Evolutionary conservation across 2,888 invertebrate genomes (phyloP).

Genomic region (Napeogenes inachia): DNA sequence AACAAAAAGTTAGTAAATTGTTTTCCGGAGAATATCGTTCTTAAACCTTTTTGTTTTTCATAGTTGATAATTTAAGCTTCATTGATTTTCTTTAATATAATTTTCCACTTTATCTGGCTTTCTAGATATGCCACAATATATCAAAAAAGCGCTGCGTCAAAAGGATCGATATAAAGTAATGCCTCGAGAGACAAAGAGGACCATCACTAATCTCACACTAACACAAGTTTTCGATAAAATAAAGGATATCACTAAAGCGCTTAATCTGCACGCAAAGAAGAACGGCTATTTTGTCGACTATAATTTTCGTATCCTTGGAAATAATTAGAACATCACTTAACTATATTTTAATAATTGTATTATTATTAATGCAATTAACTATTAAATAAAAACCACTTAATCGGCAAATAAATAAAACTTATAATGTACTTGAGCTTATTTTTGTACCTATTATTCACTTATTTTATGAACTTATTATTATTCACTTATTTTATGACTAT

Average conservation of each 20-base stretch:
- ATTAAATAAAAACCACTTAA: too few relatives aligned
- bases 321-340: conserved; percentile 3
- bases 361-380: too few relatives aligned
- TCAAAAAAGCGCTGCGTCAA: conserved; percentile 23
- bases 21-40: too few relatives aligned
- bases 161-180: conserved; percentile 38
- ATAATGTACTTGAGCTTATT: too few relatives aligned
- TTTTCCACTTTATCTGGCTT: conserved; percentile 4
- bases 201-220: conserved; percentile 47
- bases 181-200: conserved; percentile 40
- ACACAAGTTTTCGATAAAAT: conserved; percentile 51
- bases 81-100: not conserved
- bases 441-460: too few relatives aligned
- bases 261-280: conserved; percentile 49
- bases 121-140: conserved; percentile 30
- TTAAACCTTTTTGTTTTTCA: too few relatives aligned
- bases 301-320: conserved; percentile 44
- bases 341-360: too few relatives aligned
- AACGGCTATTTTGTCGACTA: conserved; percentile 67
- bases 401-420: too few relatives aligned
- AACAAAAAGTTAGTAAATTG: too few relatives aligned
- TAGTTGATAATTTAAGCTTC: too few relatives aligned
- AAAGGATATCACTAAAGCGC: conserved; percentile 47
- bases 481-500: too few relatives aligned
- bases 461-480: too few relatives aligned